phyloP scores from a whole-genome alignment of 1,140 invertebrate genomes.

The Centruroides sculpturatus region DNA sequence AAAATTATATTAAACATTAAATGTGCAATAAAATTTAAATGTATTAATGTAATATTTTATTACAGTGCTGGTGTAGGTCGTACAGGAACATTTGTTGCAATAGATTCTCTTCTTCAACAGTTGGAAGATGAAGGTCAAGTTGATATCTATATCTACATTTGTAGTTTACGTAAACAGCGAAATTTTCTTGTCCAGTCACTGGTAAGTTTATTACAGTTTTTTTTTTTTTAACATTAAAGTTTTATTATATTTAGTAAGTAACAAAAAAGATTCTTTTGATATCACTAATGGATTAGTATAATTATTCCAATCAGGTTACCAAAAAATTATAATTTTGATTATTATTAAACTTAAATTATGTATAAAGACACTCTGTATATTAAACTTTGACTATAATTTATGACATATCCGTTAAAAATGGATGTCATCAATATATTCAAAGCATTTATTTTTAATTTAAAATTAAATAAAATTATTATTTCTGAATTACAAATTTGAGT shows the following conservation, averaged over 20 bases:
- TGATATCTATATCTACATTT: slow-evolving; percentile 10
- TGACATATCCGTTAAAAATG: no score
- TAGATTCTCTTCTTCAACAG: slow-evolving; percentile 61
- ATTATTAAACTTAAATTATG: background rate
- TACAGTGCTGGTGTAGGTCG: slow-evolving; percentile 73
- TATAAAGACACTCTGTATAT: no score
- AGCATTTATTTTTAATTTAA: no score
- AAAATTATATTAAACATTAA: no score
- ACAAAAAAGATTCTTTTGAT: background rate
- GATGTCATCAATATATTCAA: no score
- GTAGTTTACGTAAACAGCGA: slow-evolving; percentile 45
- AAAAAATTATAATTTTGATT: background rate
- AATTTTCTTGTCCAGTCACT: slow-evolving; percentile 77
- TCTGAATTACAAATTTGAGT: no score
- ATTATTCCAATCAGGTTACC: background rate
- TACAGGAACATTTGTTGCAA: slow-evolving; percentile 94
- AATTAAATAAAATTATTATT: no score
- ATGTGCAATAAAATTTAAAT: background rate
- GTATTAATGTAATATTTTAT: background rate
- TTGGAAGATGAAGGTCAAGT: slow-evolving; percentile 14
- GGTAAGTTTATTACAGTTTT: slow-evolving; percentile 17
- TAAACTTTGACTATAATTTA: no score
- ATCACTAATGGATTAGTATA: background rate
- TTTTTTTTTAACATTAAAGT: background rate
- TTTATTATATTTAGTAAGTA: background rate